Percentiles rank a stretch among this genome's conserved stretches.
Evolutionary conservation across 1,140 invertebrate genomes (phyloP).

Genomic region (Zaprionus nigranus): DNA sequence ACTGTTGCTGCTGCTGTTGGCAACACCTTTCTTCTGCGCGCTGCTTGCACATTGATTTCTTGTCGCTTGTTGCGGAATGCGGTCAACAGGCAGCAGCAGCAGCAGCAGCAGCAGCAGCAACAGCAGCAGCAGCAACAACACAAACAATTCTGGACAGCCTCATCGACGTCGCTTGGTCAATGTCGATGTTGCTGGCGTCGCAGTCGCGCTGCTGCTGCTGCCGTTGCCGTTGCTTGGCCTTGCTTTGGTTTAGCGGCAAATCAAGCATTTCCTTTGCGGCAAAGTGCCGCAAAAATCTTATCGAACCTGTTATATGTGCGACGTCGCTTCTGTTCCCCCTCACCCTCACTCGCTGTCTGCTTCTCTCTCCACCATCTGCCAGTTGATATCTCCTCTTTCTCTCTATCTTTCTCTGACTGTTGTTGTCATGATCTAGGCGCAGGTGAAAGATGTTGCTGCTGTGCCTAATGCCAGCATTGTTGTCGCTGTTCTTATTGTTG

Average conservation of each 20-base stretch:
- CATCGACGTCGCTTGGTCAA: conserved; percentile 58
- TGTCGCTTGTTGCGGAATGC: conserved; percentile 65
- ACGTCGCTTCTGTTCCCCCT: background rate
- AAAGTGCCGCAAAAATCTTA: conserved; percentile 80
- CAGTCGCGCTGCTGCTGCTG: conserved; percentile 16
- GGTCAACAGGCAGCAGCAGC: conserved; percentile 68
- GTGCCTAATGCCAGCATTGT: conserved; percentile 32
- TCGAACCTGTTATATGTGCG: conserved; percentile 72
- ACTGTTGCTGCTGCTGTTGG: conserved; percentile 41
- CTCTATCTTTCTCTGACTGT: background rate
- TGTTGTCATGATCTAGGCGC: conserved; percentile 8
- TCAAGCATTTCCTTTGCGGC: conserved; percentile 74
- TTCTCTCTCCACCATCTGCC: background rate
- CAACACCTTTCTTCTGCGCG: conserved; percentile 65
- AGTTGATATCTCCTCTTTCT: background rate
- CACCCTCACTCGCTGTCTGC: background rate
- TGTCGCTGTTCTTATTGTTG: conserved; percentile 43
- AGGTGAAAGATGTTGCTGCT: conserved; percentile 68
- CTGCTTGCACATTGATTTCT: conserved; percentile 75
- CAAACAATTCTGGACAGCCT: conserved; percentile 16
- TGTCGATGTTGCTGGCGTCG: conserved; percentile 53
- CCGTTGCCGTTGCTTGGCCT: conserved; percentile 73
- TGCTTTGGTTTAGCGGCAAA: conserved; percentile 75
- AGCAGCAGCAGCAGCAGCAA: conserved; percentile 43
- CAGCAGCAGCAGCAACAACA: conserved; percentile 25